Base-by-base conservation (phyloP, 1,140 invertebrate genomes). In the Streblospio benedicti region DNA sequence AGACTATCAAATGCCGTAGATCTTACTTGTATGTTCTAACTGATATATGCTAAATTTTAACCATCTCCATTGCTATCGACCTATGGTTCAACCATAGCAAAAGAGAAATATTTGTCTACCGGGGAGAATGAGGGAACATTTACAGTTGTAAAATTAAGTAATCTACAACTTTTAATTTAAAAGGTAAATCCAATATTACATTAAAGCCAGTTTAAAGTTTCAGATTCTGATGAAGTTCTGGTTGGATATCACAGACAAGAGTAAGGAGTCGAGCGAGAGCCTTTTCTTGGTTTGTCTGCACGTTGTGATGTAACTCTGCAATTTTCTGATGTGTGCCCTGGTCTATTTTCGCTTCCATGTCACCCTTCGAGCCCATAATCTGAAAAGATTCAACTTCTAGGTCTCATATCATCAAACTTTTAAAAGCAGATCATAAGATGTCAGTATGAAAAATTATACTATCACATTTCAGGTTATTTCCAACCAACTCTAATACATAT, bases 181-280 rank as follows among this genome's bases (percentile, higher is more conserved):
- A 56, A 31, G 32, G 31, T 43, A 23, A 33, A 23, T 35, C 20
- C 25, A 60, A 44, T 4, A 55, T 35, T 27, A 38, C 52, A 31
- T 23, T 60, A 35, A 55, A 60, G n/a, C 18, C 25, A 5, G 33
- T 35, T 53, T 44, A 50, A 18, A 47, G 49, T 16, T 59, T 14
- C 38, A 44, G 41, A 52, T 77, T 76, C 61, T 68, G 49, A 60
- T 77, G 72, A 47, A 76, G 59, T 57, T 74, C 69, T 31, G 74
- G 68, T 57, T 73, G 63, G n/a, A 81, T 78, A 52, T 76, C 66
- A 49, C 73, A 73, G 0, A 80, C 76, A 30, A 74, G 65, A 2
- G 67, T 62, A 20, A 81, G 58, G 28, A 81, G 67, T 35, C 68
- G 65, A 30, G 71, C 60, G 38, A 83, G 82, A 71, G 92, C 89